Evolutionary conservation across 1,140 invertebrate genomes (phyloP).

Genomic region (Drosophila ercepeae): DNA sequence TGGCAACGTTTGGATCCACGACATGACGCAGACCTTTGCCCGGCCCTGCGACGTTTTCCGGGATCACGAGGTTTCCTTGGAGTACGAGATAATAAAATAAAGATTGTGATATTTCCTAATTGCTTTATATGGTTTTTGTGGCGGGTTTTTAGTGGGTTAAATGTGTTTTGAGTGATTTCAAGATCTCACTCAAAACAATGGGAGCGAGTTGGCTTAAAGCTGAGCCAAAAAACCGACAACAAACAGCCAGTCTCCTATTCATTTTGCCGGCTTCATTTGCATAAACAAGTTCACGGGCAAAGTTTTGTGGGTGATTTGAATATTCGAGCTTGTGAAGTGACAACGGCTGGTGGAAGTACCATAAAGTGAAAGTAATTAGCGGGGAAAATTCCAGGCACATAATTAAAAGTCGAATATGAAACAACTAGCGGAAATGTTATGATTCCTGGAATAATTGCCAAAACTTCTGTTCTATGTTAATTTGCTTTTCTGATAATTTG

Average conservation of each 20-base stretch:
- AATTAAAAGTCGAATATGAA: not conserved
- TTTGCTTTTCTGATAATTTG: not conserved
- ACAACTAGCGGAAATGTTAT: not conserved
- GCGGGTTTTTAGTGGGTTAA: constrained; percentile 26
- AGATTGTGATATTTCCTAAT: constrained; percentile 30
- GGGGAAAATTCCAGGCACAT: constrained; percentile 16
- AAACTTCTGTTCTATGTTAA: constrained; percentile 15
- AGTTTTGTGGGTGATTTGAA: constrained; percentile 69
- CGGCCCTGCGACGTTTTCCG: constrained; percentile 88
- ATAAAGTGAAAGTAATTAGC: constrained; percentile 53
- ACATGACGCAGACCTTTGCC: constrained; percentile 93
- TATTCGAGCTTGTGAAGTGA: constrained; percentile 45
- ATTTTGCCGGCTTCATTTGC: constrained; percentile 65
- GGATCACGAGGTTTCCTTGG: constrained; percentile 66
- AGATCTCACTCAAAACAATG: constrained; percentile 18
- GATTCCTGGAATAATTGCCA: constrained; percentile 22
- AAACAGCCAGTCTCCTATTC: constrained; percentile 26
- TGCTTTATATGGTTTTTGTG: not conserved
- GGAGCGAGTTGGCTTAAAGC: not conserved
- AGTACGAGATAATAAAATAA: constrained; percentile 74
- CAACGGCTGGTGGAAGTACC: constrained; percentile 41
- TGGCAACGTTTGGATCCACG: constrained; percentile 97
- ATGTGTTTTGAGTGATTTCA: constrained; percentile 21
- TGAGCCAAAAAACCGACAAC: constrained; percentile 7
- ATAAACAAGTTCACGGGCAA: constrained; percentile 79